Conservation (phyloP, 2,113 vertebrate species). For the Zeus faber region DNA sequence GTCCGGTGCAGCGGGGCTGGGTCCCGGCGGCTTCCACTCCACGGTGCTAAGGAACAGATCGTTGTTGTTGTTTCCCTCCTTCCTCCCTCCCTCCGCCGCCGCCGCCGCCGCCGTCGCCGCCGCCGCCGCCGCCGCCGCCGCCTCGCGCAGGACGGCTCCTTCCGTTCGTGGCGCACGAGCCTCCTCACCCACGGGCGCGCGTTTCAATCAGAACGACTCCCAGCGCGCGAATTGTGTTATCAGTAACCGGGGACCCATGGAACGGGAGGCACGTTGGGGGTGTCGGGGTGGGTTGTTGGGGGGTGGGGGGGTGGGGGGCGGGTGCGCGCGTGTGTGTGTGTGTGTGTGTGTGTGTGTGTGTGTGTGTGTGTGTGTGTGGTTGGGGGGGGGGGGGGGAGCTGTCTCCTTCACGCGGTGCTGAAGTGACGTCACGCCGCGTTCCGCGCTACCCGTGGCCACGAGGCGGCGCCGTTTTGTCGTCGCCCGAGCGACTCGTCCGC, state of each 20-base stretch:
- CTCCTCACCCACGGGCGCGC: constrained; percentile 49
- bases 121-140: too few relatives aligned
- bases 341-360: constrained; percentile 1
- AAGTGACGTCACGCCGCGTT: constrained; percentile 74
- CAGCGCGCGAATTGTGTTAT: constrained; percentile 70
- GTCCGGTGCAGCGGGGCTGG: constrained; percentile 74
- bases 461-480: constrained; percentile 54
- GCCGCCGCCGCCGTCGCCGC: too few relatives aligned
- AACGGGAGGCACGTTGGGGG: constrained; percentile 67
- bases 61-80: too few relatives aligned
- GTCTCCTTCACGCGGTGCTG: constrained; percentile 75
- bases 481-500: too few relatives aligned
- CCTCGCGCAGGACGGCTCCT: too few relatives aligned
- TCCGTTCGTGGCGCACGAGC: too few relatives aligned
- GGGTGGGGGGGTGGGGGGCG: constrained; percentile 11
- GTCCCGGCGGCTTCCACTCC: constrained; percentile 51
- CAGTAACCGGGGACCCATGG: constrained; percentile 69
- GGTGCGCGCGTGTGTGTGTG: background rate
- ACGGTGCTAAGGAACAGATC: constrained; percentile 35
- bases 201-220: constrained; percentile 58
- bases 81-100: too few relatives aligned
- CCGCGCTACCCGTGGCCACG: constrained; percentile 36
- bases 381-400: constrained; percentile 65
- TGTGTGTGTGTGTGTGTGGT: constrained; percentile 5
- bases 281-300: constrained; percentile 43